Conservation (phyloP, 2,797 vertebrate genomes). For the Peromyscus nudipes region DNA sequence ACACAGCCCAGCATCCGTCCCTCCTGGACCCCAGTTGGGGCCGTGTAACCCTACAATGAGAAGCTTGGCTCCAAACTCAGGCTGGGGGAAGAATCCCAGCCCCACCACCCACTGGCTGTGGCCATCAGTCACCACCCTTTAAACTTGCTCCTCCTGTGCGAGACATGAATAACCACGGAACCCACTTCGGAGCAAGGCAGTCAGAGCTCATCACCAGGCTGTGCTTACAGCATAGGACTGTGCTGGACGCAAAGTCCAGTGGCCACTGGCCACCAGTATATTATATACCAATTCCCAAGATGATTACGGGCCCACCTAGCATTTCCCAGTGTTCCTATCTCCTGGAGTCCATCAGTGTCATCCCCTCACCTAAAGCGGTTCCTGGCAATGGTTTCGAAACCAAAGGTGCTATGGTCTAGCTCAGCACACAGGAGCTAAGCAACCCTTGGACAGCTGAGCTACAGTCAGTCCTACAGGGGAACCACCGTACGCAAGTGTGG, state of each 20-base stretch:
- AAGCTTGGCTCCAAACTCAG: background rate
- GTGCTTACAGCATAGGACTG: background rate
- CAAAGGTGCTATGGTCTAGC: background rate
- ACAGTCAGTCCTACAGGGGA: background rate
- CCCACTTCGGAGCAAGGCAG: background rate
- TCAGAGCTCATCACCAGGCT: rapidly evolving
- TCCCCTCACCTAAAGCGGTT: background rate
- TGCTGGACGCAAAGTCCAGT: background rate
- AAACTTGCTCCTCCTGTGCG: background rate
- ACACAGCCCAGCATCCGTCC: background rate
- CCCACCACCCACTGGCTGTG: background rate
- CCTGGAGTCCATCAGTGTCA: background rate
- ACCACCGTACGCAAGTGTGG: background rate
- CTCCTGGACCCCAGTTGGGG: background rate
- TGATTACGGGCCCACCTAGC: background rate
- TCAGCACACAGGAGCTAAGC: background rate
- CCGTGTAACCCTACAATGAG: background rate
- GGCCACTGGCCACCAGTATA: background rate
- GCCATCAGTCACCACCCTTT: background rate
- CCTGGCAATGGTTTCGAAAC: background rate
- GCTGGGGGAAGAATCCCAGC: background rate
- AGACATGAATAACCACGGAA: too few relatives aligned
- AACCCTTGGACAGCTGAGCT: background rate
- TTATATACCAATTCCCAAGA: background rate
- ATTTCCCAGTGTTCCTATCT: background rate